Evolutionary conservation across 2,113 vertebrate species (phyloP).

Genomic region (Nycticorax nycticorax): DNA sequence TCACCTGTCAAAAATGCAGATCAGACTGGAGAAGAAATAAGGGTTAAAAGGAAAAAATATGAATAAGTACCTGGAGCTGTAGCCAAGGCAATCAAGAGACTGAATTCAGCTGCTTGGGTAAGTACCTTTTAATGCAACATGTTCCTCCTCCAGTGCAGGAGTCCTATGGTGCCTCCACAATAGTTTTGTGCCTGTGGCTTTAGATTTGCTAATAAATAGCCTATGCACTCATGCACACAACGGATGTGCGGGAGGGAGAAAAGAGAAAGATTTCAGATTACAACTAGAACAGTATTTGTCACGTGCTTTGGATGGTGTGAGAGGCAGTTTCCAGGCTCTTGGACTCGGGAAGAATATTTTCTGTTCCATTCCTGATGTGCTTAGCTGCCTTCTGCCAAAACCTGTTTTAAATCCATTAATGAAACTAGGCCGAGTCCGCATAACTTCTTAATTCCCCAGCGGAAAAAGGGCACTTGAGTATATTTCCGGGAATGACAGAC

Average conservation of each 20-base stretch:
- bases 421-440: not conserved
- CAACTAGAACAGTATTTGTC: conserved; percentile 7
- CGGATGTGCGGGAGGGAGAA: not conserved
- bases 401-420: conserved; percentile 37
- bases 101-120: not conserved
- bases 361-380: conserved; percentile 28
- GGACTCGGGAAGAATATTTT: conserved; percentile 13
- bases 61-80: not conserved
- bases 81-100: not conserved
- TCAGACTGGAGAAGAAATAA: not conserved
- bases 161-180: not conserved
- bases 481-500: not conserved
- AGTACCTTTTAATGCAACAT: not conserved
- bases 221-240: not conserved
- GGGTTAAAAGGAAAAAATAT: conserved; percentile 12
- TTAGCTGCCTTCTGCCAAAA: conserved; percentile 9
- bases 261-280: conserved; percentile 2
- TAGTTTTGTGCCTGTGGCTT: not conserved
- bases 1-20: conserved; percentile 24
- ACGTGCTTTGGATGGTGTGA: not conserved
- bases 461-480: not conserved
- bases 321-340: conserved; percentile 20
- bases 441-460: not conserved
- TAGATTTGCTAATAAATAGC: conserved; percentile 12
- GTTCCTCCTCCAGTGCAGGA: not conserved